Percentiles rank a stretch among this genome's conserved stretches.
Conservation (phyloP, 2,888 invertebrate species). For the Caenorhabditis sp. region DNA sequence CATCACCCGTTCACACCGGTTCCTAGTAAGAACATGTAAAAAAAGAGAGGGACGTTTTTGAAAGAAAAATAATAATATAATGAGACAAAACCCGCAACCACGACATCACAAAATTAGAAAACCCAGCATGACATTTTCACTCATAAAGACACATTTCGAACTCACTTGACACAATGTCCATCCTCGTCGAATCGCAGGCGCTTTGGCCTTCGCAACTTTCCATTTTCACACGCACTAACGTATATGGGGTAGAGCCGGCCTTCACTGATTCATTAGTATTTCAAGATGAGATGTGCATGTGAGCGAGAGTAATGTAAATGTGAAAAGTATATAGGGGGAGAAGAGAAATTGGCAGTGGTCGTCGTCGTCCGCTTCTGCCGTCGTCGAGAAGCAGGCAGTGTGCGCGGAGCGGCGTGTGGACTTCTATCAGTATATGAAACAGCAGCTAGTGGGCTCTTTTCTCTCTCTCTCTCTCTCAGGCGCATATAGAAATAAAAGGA, state of each 20-base stretch:
- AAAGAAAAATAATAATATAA: no score
- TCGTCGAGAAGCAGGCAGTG: not conserved
- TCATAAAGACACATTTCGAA: not conserved
- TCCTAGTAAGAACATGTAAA: no score
- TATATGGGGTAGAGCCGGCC: not conserved
- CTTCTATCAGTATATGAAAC: slow-evolving; percentile 9
- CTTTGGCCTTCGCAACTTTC: not conserved
- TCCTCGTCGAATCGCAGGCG: not conserved
- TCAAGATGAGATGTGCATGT: not conserved
- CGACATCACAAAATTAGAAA: no score
- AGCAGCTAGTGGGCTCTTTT: not conserved
- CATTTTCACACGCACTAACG: not conserved
- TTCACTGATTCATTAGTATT: not conserved
- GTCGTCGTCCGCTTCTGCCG: no score
- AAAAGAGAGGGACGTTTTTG: no score
- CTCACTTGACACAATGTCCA: not conserved
- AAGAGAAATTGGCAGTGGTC: not conserved
- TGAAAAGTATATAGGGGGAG: not conserved
- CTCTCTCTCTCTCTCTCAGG: not conserved
- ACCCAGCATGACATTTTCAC: no score
- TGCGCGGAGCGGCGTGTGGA: slow-evolving; percentile 2
- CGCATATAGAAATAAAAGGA: slow-evolving; percentile 1
- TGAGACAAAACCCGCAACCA: no score
- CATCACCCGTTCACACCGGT: no score
- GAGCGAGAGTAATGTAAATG: slow-evolving; percentile 1